These are phyloP conservation scores for Drosophila miranda DNA, from an alignment of 1,140 invertebrate species.

Conservation along the genomic window DNA sequence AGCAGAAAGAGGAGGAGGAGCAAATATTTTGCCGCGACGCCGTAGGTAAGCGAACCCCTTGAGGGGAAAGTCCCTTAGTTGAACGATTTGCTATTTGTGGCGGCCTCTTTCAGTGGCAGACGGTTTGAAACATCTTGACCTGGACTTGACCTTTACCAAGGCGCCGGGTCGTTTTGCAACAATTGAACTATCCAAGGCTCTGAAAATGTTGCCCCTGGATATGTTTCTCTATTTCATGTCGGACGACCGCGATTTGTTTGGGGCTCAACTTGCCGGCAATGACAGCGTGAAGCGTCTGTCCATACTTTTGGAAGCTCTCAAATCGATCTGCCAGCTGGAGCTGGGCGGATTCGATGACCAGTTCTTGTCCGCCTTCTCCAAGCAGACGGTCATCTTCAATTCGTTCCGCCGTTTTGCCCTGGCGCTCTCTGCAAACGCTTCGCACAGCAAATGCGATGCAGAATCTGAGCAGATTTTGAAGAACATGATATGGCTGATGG, in stretches of 20 bases:
- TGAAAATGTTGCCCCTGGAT: constrained; percentile 55
- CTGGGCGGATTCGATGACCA: constrained; percentile 79
- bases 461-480: constrained; percentile 37
- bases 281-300: constrained; percentile 59
- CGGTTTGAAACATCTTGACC: constrained; percentile 13
- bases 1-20: constrained; percentile 28
- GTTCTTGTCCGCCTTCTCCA: constrained; percentile 40
- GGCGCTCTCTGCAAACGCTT: constrained; percentile 15
- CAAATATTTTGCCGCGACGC: constrained; percentile 19
- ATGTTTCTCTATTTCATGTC: constrained; percentile 70
- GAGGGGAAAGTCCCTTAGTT: neutral
- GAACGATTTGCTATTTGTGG: neutral
- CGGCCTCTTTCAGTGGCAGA: constrained; percentile 9
- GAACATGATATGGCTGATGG: constrained; percentile 49
- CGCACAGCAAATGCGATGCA: constrained; percentile 24
- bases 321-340: constrained; percentile 82
- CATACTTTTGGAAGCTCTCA: constrained; percentile 79
- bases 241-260: constrained; percentile 67
- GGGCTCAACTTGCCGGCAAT: constrained; percentile 45
- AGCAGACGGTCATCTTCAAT: constrained; percentile 34
- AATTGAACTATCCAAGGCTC: constrained; percentile 35
- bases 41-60: constrained; percentile 3
- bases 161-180: constrained; percentile 30
- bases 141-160: constrained; percentile 4
- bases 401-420: constrained; percentile 29